phyloP scores from a whole-genome alignment of 2,113 vertebrate genomes.

The Ceyx cyanopectus region DNA sequence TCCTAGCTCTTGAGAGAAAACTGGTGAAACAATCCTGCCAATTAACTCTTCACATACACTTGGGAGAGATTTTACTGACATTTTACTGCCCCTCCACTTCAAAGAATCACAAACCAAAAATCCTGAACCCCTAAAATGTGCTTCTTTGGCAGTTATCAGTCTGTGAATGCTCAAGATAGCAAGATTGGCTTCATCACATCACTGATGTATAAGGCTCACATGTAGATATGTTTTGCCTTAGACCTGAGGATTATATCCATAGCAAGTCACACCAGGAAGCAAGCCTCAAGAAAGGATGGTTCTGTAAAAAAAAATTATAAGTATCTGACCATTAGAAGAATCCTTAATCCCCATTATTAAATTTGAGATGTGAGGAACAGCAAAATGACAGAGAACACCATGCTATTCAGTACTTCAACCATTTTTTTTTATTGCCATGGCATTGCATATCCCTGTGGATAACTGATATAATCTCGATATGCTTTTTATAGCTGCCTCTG shows the following conservation, averaged over 20 bases:
- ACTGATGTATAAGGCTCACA: background rate
- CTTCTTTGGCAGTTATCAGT: background rate
- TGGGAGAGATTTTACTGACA: background rate
- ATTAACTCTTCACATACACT: background rate
- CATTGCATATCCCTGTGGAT: background rate
- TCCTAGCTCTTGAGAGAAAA: background rate
- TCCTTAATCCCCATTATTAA: background rate
- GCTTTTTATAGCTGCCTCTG: constrained; percentile 19
- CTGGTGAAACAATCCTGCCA: background rate
- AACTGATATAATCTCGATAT: background rate
- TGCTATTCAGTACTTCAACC: background rate
- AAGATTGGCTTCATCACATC: background rate
- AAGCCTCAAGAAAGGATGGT: background rate
- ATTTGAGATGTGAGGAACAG: constrained; percentile 3
- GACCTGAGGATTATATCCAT: background rate
- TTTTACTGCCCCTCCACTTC: background rate
- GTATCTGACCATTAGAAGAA: constrained; percentile 4
- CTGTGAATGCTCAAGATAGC: background rate
- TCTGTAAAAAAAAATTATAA: background rate
- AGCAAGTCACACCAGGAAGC: background rate
- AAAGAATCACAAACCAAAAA: background rate
- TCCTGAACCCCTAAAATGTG: background rate
- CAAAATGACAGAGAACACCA: background rate
- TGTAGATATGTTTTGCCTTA: background rate
- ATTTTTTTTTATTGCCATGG: background rate